Base-by-base conservation (phyloP, 2,888 invertebrate species). In the Ametastegia equiseti region DNA sequence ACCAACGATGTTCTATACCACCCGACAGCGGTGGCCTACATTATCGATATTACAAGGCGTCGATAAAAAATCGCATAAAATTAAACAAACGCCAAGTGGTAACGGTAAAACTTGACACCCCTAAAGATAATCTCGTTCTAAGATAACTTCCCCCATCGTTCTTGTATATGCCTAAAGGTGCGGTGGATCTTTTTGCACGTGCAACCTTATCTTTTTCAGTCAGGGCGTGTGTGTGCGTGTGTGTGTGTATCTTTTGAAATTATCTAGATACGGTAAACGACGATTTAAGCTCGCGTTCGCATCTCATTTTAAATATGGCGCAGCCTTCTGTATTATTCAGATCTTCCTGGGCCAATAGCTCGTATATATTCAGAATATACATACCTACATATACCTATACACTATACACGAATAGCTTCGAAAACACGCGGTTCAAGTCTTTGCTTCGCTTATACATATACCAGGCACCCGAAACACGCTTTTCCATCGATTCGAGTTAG, bases 1-100 rank as follows among this genome's bases (percentile, higher is more conserved):
- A 45, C 65, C 60, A 39, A 73, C 57, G 30, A 78, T 71, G 57
- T 82, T 33, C 30, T 6, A 2, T 15, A 42, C 27, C 69, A n/a
- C 15, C 15, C 19, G 39, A 84, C 82, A 86, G 85, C 86, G 84
- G 85, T 86, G 84, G 86, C 88, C 88, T 89, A 89, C 91, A 91
- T 91, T 91, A 91, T 91, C 91, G 90, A 91, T 91, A 91, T 91
- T 91, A 91, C 91, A 90, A 90, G 89, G 88, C 89, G 89, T 88
- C 91, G 90, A 91, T 91, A 91, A 91, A 91, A 90, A 90, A 91
- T 90, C 89, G 90, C 91, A 91, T 91, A 91, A 91, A 91, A 91
- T 91, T 91, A 91, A 90, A 88, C 89, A 91, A 89, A 86, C 85
- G 85, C 86, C 88, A 88, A 87, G 88, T 88, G 87, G 86, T 86